Percentiles rank a stretch among this genome's conserved stretches.
Conservation (phyloP, 2,797 vertebrate species). For the Pipistrellus nathusii region DNA sequence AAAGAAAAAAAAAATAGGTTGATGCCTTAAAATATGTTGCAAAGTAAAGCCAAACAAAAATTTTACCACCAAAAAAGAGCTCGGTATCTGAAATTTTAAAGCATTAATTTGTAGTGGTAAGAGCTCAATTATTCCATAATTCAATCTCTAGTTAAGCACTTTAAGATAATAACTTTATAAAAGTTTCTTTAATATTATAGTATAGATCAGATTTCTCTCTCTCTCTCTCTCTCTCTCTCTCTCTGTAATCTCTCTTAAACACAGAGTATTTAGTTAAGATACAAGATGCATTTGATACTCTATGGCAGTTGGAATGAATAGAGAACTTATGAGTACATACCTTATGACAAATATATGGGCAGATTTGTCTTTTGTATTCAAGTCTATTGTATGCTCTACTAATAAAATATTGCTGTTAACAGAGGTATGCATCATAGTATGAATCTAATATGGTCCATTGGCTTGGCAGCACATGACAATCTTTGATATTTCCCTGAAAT, state of each 20-base stretch:
- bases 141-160: neutral
- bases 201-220: neutral
- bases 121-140: neutral
- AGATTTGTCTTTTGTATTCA: slow-evolving; percentile 63
- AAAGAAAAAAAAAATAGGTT: neutral
- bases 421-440: slow-evolving; percentile 44
- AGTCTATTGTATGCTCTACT: slow-evolving; percentile 60
- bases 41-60: neutral
- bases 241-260: neutral
- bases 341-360: slow-evolving; percentile 27
- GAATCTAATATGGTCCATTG: slow-evolving; percentile 66
- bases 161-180: neutral
- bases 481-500: slow-evolving; percentile 68
- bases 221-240: neutral
- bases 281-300: slow-evolving; percentile 37
- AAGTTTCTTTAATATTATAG: slow-evolving; percentile 2
- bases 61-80: neutral
- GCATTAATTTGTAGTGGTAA: neutral
- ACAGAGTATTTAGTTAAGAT: slow-evolving; percentile 14
- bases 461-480: slow-evolving; percentile 62
- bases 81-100: slow-evolving; percentile 23
- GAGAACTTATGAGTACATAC: slow-evolving; percentile 25
- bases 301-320: slow-evolving; percentile 57
- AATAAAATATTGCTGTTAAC: slow-evolving; percentile 61
- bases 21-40: neutral